Base-by-base conservation (phyloP, 2,113 vertebrate species). In the Oreochromis niloticus region DNA sequence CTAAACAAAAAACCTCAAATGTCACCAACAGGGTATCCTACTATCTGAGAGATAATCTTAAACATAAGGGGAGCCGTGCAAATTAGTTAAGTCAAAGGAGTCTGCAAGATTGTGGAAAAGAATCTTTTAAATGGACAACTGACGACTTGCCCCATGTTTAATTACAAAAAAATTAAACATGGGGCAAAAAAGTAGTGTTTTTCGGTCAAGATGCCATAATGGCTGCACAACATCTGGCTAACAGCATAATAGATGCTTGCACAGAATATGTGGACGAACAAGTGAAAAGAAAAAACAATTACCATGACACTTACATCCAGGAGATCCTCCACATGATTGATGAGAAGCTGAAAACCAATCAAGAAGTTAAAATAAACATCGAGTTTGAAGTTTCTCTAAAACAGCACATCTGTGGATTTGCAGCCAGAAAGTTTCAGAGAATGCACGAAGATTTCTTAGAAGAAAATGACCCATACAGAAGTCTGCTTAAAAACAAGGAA, bases 311-410 rank as follows among this genome's bases (percentile, higher is more conserved):
- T 6, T 92, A 92, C 56, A 94, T 91, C 12, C 59, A 78, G 10
- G 95, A 96, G 73, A 92, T 96, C 5, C 41, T 96, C 14, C 22
- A 22, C 22, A 22, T 1, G 4, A 94, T 93, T 75, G 94, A 96
- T 34, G 7, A 59, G 1, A 75, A 0, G 1, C 61, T 96, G 0
- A 0, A 24, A 5, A 80, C 52, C 1, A 0, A n/a, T 8, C 4
- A 34, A 16, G 4, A 91, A 5, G 4, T n/a, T 0, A 6, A 11
- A 1, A 14, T 2, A 50, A 80, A 66, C 0, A 78, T 0, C 0
- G 11, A 66, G 3, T 94, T 95, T 91, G 95, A 94, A 19, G 87
- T 95, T 24, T 87, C 83, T 4, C 73, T 96, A 0, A 96, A 96
- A 59, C 32, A 91, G 19, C 84, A 96, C 89, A 92, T 96, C 82